Conservation (phyloP, 2,888 invertebrate species). For the Tipula confusa region DNA sequence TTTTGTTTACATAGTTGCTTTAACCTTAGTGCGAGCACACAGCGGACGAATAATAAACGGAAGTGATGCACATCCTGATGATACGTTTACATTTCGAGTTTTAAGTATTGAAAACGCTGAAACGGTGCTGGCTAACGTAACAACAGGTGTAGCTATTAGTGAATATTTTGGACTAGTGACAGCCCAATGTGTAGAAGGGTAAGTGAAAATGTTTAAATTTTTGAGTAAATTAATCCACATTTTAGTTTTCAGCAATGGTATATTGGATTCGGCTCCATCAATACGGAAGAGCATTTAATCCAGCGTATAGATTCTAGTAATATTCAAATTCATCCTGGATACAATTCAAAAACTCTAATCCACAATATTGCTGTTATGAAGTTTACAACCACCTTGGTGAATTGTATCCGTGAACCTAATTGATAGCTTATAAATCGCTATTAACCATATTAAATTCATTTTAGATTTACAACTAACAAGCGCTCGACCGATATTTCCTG, state of each 20-base stretch:
- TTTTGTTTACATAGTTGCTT: neutral
- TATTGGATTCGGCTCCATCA: neutral
- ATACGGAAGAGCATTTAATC: neutral
- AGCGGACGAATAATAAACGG: neutral
- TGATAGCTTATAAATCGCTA: neutral
- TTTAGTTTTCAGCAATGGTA: neutral
- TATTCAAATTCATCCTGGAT: neutral
- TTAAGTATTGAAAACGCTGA: neutral
- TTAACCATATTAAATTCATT: neutral
- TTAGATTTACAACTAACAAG: neutral
- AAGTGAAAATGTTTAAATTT: neutral
- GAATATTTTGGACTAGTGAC: neutral
- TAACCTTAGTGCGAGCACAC: neutral
- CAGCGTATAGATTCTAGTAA: neutral
- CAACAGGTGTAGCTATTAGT: neutral
- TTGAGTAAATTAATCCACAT: neutral
- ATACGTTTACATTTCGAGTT: neutral
- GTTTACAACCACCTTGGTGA: neutral
- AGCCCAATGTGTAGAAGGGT: neutral
- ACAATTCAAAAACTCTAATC: neutral
- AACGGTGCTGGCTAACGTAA: neutral
- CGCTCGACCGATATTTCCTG: neutral
- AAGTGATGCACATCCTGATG: neutral
- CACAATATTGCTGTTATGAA: neutral
- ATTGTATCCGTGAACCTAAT: neutral